Conservation (phyloP, 23 tunicate species). For the Oikopleura dioica region DNA sequence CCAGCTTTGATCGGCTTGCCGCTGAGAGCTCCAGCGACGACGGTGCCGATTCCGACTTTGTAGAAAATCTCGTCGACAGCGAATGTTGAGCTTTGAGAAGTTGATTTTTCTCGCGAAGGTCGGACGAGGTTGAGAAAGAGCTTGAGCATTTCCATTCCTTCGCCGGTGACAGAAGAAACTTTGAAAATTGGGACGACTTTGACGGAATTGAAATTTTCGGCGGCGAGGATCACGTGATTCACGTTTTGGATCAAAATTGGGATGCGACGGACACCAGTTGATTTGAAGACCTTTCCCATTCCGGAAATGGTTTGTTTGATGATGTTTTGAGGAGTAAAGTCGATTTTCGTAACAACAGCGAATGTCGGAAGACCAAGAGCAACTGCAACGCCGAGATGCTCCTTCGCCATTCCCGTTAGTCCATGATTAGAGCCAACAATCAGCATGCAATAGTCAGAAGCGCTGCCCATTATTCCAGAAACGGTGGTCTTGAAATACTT, state of each 20-base stretch:
- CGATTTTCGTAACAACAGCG: conserved; percentile 81
- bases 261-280: conserved; percentile 45
- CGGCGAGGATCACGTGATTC: background rate
- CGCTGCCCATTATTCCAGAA: conserved; percentile 37
- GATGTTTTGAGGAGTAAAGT: conserved; percentile 14
- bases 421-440: background rate
- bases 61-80: conserved; percentile 64
- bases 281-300: conserved; percentile 41
- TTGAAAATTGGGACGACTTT: conserved; percentile 55
- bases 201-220: background rate
- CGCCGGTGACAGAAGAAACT: conserved; percentile 61
- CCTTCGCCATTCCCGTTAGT: background rate
- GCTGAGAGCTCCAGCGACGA: conserved; percentile 60
- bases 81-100: background rate
- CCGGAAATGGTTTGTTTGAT: background rate
- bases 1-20: conserved; percentile 34
- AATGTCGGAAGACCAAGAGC: conserved; percentile 69
- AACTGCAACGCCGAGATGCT: conserved; percentile 39
- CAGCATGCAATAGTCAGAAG: background rate
- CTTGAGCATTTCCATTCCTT: conserved; percentile 32
- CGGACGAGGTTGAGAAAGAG: conserved; percentile 67
- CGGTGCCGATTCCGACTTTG: conserved; percentile 84
- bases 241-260: conserved; percentile 59
- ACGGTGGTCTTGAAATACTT: conserved; percentile 82
- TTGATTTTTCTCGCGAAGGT: conserved; percentile 15